Evolutionary conservation across 2,888 invertebrate genomes (phyloP).

Genomic region (Nemoura dubitans): DNA sequence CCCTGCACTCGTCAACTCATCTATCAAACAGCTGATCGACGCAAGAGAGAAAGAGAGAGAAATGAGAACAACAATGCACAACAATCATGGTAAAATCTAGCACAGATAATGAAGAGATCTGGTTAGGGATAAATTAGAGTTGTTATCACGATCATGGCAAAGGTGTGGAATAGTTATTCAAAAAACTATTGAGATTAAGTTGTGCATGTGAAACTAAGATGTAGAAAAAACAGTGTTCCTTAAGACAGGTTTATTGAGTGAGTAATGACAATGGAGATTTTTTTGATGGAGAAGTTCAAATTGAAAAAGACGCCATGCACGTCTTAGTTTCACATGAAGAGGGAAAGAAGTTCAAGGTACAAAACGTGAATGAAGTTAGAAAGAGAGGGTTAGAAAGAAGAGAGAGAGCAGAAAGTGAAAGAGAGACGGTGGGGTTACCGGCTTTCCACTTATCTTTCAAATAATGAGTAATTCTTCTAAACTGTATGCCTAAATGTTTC

Average conservation of each 20-base stretch:
- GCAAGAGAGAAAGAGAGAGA: slow-evolving; percentile 60
- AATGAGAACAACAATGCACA: slow-evolving; percentile 53
- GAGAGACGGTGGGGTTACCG: no score
- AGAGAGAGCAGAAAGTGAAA: no score
- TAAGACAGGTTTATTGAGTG: background rate
- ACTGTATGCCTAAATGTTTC: no score
- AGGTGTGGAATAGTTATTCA: no score
- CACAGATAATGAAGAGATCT: background rate
- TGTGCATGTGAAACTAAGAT: background rate
- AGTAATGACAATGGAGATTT: background rate
- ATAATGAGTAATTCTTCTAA: no score
- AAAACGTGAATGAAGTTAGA: background rate
- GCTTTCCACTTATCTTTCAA: no score
- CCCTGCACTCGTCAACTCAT: slow-evolving; percentile 83
- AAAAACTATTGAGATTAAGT: background rate
- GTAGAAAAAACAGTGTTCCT: background rate
- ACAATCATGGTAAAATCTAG: slow-evolving; percentile 18
- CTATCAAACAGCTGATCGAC: slow-evolving; percentile 81
- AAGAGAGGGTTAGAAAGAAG: background rate
- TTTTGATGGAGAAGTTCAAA: background rate
- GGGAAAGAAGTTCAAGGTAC: background rate
- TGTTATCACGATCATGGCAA: background rate
- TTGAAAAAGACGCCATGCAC: background rate
- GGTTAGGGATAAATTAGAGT: background rate
- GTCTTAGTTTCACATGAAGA: background rate